Evolutionary conservation across 2,113 vertebrate genomes (phyloP).

Genomic region (Terrapene triunguis): DNA sequence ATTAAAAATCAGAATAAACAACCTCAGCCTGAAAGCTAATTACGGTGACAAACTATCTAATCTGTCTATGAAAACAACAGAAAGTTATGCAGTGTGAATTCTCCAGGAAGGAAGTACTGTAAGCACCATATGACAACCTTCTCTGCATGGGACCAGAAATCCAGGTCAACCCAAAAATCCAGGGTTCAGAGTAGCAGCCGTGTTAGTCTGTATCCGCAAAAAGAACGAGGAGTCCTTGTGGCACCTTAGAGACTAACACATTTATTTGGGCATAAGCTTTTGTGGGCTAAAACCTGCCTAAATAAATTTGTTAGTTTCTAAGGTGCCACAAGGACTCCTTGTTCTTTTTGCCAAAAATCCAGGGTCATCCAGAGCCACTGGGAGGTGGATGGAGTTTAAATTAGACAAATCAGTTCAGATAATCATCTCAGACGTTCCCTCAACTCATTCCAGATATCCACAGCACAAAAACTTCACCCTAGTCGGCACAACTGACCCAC

Average conservation of each 20-base stretch:
- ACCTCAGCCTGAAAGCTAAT: accelerated
- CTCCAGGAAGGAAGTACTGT: background rate
- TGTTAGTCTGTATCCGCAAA: too few relatives aligned
- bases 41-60: background rate
- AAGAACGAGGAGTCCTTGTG: too few relatives aligned
- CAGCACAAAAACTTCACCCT: background rate
- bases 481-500: background rate
- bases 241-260: too few relatives aligned
- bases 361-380: background rate
- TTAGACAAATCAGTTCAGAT: background rate
- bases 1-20: background rate
- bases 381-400: background rate
- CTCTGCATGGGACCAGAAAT: background rate
- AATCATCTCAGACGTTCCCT: background rate
- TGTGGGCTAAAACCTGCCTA: too few relatives aligned
- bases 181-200: too few relatives aligned
- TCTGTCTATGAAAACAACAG: background rate
- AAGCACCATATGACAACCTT: background rate
- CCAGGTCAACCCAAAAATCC: background rate
- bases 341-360: background rate
- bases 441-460: background rate
- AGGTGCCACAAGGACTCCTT: too few relatives aligned
- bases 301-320: too few relatives aligned
- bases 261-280: too few relatives aligned
- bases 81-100: background rate